Base-by-base conservation (phyloP, 2,888 invertebrate species). In the Eurytoma adleriae region DNA sequence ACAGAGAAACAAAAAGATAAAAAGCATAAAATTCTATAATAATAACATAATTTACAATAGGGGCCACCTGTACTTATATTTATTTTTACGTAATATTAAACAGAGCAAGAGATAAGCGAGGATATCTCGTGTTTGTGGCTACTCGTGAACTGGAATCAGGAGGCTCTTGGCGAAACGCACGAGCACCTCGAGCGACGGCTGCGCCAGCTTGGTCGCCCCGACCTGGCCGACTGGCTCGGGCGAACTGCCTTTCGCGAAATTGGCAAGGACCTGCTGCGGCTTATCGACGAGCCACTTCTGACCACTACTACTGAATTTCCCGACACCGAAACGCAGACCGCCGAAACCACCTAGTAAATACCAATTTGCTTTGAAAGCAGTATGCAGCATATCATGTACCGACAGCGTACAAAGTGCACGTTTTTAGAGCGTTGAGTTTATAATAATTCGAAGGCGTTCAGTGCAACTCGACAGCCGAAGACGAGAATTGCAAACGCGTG, bases 171-270 rank as follows among this genome's bases (percentile, higher is more conserved):
- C 0, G 92, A 92, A 86, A 92, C 92, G 3, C 94, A 94, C 83
- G 92, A 92, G 84, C 85, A 91, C 16, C 84, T 94, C 14, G 91
- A 91, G 67, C 92, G 91, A 62, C 91, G 94, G 83, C 88, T 95
- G 30, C 91, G 93, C 7, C 94, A 94, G 88, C 90, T 95, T 78
- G 92, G 92, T 27, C 92, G 92, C 83, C 81, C 83, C 0, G 92
- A 93, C 82, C 87, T 95, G 71, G 94, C 94, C 0, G 92, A 93
- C 83, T 94, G 94, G 94, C 86, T 95, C 0, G 93, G 93, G 12
- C 91, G 89, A 80, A 91, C 92, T 0, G 92, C 93, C 0, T 94
- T 93, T 85, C 90, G 91, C 59, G 91, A 93, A 83, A 87, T 94
- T 48, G 91, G 92, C 3, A 88, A 91, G 75, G 93, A 94, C 83